phyloP scores from a whole-genome alignment of 1,140 invertebrate species.

The Calephelis nemesis region DNA sequence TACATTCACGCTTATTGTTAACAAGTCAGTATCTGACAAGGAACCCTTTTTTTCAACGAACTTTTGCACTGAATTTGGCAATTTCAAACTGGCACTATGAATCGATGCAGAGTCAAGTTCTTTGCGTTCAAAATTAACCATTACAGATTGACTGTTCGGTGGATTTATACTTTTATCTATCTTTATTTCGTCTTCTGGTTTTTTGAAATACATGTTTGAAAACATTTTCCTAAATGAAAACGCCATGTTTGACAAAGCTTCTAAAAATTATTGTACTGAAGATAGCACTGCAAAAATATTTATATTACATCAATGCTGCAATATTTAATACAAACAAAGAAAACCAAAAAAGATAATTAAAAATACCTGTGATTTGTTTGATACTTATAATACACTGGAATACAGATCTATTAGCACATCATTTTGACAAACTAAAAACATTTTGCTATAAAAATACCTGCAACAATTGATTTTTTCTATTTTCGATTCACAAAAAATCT shows the following conservation, averaged over 20 bases:
- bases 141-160: conserved; percentile 28
- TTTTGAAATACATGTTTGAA: conserved; percentile 70
- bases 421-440: too few relatives aligned
- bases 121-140: conserved; percentile 40
- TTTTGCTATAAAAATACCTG: too few relatives aligned
- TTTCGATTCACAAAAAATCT: too few relatives aligned
- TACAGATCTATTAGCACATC: too few relatives aligned
- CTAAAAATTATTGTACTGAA: too few relatives aligned
- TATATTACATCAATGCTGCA: too few relatives aligned
- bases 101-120: conserved; percentile 57
- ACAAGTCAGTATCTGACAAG: conserved; percentile 60
- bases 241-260: conserved; percentile 44
- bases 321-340: too few relatives aligned
- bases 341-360: too few relatives aligned
- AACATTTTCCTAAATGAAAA: conserved; percentile 65
- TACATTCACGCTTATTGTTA: conserved; percentile 32
- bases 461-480: too few relatives aligned
- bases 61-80: conserved; percentile 52
- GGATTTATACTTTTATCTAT: conserved; percentile 13
- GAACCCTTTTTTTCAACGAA: conserved; percentile 54
- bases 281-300: too few relatives aligned
- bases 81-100: conserved; percentile 45
- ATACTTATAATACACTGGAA: too few relatives aligned
- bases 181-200: conserved; percentile 40
- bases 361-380: too few relatives aligned